phyloP scores from a whole-genome alignment of 2,888 invertebrate genomes.

The Stenodera caucasica region DNA sequence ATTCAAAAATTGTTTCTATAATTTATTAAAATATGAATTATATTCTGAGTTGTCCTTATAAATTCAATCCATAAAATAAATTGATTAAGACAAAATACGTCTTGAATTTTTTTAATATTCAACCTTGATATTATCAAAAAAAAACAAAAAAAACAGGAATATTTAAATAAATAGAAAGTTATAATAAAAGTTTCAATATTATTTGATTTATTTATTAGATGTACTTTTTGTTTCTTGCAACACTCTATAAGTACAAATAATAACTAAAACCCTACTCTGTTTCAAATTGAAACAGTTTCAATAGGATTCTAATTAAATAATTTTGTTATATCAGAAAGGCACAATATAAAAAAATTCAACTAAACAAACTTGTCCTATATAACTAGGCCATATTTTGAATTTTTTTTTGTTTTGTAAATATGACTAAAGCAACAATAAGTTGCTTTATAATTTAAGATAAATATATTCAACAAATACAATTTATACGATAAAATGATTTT shows the following conservation, averaged over 20 bases:
- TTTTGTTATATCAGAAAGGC: neutral
- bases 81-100: too few relatives aligned
- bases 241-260: neutral
- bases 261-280: neutral
- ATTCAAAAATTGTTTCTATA: neutral
- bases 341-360: neutral
- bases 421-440: neutral
- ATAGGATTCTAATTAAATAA: neutral
- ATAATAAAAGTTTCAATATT: neutral
- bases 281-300: conserved; percentile 1
- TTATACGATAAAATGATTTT: neutral
- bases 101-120: neutral
- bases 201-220: neutral
- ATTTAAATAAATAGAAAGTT: neutral
- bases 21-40: too few relatives aligned
- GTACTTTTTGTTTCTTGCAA: neutral
- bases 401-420: neutral
- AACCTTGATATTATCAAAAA: neutral
- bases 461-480: neutral
- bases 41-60: too few relatives aligned
- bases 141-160: neutral
- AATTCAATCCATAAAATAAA: too few relatives aligned
- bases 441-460: neutral
- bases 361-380: conserved; percentile 3
- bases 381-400: neutral